Base-by-base conservation (phyloP, 2,113 vertebrate species). In the Albula goreensis region DNA sequence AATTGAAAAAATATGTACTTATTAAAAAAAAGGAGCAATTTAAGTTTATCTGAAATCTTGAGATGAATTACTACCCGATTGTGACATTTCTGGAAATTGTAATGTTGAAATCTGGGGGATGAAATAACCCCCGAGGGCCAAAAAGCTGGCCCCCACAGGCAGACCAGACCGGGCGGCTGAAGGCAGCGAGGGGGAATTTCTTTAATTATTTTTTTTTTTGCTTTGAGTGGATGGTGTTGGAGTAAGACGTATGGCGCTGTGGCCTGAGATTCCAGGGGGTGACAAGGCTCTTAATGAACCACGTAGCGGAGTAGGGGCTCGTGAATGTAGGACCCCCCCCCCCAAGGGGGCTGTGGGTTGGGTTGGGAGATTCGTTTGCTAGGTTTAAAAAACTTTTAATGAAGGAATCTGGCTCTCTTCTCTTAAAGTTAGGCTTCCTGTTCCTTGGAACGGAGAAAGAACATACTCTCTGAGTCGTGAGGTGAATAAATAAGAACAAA, bases 41-140 rank as follows among this genome's bases (percentile, higher is more conserved):
- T 63, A 22, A 90, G 83, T 89, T 85, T 79, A 86, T 78, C 70
- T 56, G 0, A 86, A 86, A 85, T 87, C 85, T 86, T 86, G 80
- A 88, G 51, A 86, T 86, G 83, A 85, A 88, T 83, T 88, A 74
- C 63, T 85, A 50, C 83, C 83, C 78, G 63, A 86, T 81, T 51
- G 85, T 84, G 81, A 88, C 74, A 89, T 90, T 88, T 88, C 31
- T 77, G 66, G 50, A 89, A 88, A 87, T 82, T 57, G 85, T 87
- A 88, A 57, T 81, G 83, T 80, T 83, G 83, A 85, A 50, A 88
- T 90, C 70, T 84, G 52, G 85, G 60, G 84, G 85, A 63, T 85
- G 86, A 91, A 91, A 90, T 70, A 89, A 90, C 88, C 87, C 87
- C 86, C 51, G 49, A 85, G 80, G 87, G 50, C 51, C 77, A 66